Conservation (phyloP, 2,113 vertebrate genomes). For the Rhynchomys soricoides region DNA sequence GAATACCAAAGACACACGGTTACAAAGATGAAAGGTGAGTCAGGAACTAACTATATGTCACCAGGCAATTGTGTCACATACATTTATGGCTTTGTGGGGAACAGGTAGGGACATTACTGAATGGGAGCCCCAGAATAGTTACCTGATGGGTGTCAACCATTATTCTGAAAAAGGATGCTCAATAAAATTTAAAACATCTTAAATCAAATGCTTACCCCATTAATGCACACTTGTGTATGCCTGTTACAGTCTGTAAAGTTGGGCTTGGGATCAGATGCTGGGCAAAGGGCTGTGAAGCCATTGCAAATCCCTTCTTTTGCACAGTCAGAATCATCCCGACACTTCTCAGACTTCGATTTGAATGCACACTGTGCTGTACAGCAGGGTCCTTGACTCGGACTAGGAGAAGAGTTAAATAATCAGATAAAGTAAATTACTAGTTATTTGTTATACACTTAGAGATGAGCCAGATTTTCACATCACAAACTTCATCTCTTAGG, state of each 20-base stretch:
- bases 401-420: constrained; percentile 75
- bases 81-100: background rate
- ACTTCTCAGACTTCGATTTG: constrained; percentile 84
- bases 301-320: constrained; percentile 91
- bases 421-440: background rate
- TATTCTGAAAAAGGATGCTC: constrained; percentile 41
- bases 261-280: constrained; percentile 90
- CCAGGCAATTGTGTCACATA: background rate
- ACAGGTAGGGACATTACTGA: background rate
- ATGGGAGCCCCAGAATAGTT: constrained; percentile 18
- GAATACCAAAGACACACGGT: background rate
- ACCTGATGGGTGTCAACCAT: background rate
- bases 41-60: background rate
- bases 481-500: constrained; percentile 35
- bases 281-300: constrained; percentile 90
- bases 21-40: constrained; percentile 6
- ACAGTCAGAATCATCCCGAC: constrained; percentile 93
- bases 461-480: constrained; percentile 16
- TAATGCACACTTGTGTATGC: constrained; percentile 96
- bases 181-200: constrained; percentile 19
- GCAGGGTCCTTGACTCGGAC: constrained; percentile 97
- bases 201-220: constrained; percentile 87
- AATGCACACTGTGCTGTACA: constrained; percentile 90
- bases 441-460: background rate
- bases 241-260: constrained; percentile 94